A percentile compares a stretch with the other conserved stretches of the same genome.
Conservation (phyloP, 2,113 vertebrate genomes). For the Natator depressus region DNA sequence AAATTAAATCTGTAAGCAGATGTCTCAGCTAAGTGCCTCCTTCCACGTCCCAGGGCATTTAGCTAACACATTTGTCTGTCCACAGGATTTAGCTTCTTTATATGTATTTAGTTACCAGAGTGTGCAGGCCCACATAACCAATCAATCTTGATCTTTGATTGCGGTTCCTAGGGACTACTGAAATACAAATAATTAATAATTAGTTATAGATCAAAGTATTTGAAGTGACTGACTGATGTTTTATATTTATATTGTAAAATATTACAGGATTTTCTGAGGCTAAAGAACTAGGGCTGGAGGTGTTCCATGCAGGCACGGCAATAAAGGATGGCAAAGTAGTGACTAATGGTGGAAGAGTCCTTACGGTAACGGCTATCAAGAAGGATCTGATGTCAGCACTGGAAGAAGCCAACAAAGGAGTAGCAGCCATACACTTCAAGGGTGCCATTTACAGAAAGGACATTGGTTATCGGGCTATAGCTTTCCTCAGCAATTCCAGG, state of each 20-base stretch:
- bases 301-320: conserved; percentile 93
- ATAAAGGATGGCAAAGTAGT: conserved; percentile 84
- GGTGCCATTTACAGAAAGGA: conserved; percentile 89
- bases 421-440: conserved; percentile 84
- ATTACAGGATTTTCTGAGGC: conserved; percentile 84
- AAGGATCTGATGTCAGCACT: conserved; percentile 83
- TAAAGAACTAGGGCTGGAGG: conserved; percentile 84
- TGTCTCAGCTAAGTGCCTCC: neutral
- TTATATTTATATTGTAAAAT: neutral
- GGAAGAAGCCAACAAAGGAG: conserved; percentile 84
- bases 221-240: neutral
- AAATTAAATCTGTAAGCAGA: neutral
- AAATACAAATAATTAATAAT: fast-evolving
- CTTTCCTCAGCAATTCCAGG: conserved; percentile 87
- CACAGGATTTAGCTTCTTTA: neutral
- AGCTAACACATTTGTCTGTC: neutral
- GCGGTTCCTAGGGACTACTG: neutral
- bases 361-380: conserved; percentile 86
- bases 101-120: neutral
- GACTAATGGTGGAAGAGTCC: conserved; percentile 91
- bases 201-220: neutral
- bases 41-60: neutral
- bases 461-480: conserved; percentile 88
- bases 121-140: no score
- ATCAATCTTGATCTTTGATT: fast-evolving